A percentile compares a stretch with the other conserved stretches of the same genome.
These are phyloP conservation scores for Nymphalis c-album DNA, from an alignment of 2,888 invertebrate species.

Conservation along the genomic window DNA sequence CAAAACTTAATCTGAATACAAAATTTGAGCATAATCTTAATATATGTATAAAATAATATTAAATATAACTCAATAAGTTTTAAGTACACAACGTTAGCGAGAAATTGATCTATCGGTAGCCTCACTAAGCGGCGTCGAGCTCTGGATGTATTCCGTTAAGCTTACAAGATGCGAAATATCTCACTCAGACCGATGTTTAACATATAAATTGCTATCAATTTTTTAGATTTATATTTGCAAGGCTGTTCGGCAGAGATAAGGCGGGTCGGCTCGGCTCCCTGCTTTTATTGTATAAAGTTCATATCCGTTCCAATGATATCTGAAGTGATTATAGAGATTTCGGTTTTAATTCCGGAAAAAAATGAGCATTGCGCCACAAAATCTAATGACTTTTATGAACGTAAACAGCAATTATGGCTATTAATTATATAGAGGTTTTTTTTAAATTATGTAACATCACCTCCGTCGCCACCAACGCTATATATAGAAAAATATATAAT, in stretches of 20 bases:
- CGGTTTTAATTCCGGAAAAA: constrained; percentile 18
- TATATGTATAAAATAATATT: background rate
- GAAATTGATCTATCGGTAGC: constrained; percentile 22
- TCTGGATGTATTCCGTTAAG: constrained; percentile 30
- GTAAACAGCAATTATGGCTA: no score
- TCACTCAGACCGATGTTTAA: constrained; percentile 71
- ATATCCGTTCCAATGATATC: constrained; percentile 55
- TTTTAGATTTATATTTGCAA: constrained; percentile 72
- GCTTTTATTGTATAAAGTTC: constrained; percentile 63
- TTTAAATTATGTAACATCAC: no score
- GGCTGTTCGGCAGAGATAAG: constrained; percentile 65
- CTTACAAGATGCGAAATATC: constrained; percentile 60
- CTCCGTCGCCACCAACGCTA: no score
- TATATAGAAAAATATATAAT: no score
- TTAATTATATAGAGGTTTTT: no score
- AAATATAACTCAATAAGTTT: constrained; percentile 1
- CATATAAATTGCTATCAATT: constrained; percentile 78
- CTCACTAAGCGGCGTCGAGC: constrained; percentile 22
- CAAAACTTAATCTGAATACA: no score
- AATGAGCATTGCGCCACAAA: background rate
- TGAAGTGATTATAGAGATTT: constrained; percentile 42
- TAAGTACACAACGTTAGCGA: background rate
- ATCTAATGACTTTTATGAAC: background rate
- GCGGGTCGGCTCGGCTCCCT: constrained; percentile 48
- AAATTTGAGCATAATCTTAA: background rate